These are phyloP conservation scores for Eira barbara DNA, from an alignment of 2,113 vertebrate genomes.

Conservation along the genomic window DNA sequence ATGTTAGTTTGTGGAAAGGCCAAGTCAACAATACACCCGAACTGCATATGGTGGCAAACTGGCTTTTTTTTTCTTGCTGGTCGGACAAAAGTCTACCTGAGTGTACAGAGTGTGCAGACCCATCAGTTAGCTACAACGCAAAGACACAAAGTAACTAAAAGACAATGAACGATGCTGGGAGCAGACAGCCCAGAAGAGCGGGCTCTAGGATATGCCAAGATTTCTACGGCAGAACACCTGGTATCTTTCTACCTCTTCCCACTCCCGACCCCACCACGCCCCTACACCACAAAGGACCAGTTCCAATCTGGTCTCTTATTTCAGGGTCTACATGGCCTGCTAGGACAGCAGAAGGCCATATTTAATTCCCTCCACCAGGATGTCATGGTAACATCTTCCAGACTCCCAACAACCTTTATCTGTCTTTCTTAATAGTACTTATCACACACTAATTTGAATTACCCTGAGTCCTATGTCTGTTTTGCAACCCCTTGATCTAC, in stretches of 20 bases:
- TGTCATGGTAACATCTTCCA: not conserved
- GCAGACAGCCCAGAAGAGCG: too few relatives aligned
- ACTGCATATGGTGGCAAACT: not conserved
- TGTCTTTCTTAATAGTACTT: rapidly evolving
- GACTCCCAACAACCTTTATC: too few relatives aligned
- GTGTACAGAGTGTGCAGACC: rapidly evolving
- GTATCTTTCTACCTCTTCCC: too few relatives aligned
- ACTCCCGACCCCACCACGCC: rapidly evolving
- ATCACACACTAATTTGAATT: not conserved
- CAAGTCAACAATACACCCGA: rapidly evolving
- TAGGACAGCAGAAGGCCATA: too few relatives aligned
- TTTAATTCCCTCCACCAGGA: not conserved
- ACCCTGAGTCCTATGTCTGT: rapidly evolving
- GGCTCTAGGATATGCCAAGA: not conserved
- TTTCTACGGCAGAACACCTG: too few relatives aligned
- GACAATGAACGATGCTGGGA: rapidly evolving
- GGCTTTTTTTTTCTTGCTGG: too few relatives aligned
- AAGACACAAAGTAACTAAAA: not conserved
- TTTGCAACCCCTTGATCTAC: rapidly evolving
- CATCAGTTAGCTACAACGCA: not conserved
- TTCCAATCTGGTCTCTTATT: not conserved
- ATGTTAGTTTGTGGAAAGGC: not conserved
- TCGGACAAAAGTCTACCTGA: rapidly evolving
- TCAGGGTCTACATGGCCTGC: rapidly evolving
- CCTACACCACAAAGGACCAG: rapidly evolving